Evolutionary conservation across 2,797 vertebrate genomes (phyloP).

Genomic region (Halcyon leucocephala): DNA sequence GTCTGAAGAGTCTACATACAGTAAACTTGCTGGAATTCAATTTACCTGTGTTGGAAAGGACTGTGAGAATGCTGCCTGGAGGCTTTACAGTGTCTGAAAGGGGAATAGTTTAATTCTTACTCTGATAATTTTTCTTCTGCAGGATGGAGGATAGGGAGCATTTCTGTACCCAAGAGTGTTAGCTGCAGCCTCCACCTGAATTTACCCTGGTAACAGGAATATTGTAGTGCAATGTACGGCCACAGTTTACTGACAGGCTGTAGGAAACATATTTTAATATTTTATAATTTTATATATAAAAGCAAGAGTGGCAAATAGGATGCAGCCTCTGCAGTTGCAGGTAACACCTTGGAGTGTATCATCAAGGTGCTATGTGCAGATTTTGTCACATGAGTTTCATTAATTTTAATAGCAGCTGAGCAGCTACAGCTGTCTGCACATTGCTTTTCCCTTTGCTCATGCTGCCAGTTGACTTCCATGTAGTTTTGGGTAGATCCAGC

Average conservation of each 20-base stretch:
- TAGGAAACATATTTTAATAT: neutral
- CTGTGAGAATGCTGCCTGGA: conserved; percentile 30
- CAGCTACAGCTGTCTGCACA: neutral
- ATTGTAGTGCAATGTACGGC: neutral
- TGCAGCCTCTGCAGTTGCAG: neutral
- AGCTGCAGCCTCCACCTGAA: neutral
- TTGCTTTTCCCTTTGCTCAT: neutral
- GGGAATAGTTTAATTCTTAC: conserved; percentile 50
- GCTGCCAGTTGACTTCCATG: neutral
- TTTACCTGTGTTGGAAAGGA: conserved; percentile 40
- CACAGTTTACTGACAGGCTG: neutral
- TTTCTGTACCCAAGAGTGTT: neutral
- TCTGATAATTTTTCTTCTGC: neutral
- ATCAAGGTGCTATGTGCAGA: neutral
- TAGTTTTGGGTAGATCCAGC: conserved; percentile 4
- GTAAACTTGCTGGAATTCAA: conserved; percentile 49
- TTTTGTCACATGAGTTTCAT: conserved; percentile 3
- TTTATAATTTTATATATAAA: neutral
- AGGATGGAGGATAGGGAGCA: neutral
- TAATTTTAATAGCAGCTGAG: neutral
- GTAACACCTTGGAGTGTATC: neutral
- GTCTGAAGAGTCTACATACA: neutral
- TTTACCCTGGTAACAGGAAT: neutral
- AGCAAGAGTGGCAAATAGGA: neutral
- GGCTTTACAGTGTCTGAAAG: neutral